Conservation (phyloP, 53 echinoderm and acorn worm genomes). For the Actinopyga echinites region DNA sequence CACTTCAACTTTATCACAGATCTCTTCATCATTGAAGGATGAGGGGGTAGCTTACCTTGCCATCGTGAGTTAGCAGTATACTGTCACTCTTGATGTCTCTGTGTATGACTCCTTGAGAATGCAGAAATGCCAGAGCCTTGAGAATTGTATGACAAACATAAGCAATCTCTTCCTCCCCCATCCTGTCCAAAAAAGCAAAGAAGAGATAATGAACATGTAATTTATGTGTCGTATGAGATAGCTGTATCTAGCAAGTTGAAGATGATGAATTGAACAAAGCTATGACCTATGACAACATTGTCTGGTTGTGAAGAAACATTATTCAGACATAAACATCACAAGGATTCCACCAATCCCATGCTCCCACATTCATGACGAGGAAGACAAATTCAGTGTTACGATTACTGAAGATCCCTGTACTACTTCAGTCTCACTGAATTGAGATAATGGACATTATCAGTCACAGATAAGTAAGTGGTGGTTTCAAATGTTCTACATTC, state of each 20-base stretch:
- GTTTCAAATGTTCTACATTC: no score
- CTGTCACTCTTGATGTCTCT: slow-evolving; percentile 97
- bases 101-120: slow-evolving; percentile 93
- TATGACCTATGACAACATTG: neutral
- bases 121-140: slow-evolving; percentile 87
- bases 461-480: no score
- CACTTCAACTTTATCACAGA: neutral
- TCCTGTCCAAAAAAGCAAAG: slow-evolving; percentile 45
- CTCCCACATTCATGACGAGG: no score
- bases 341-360: no score
- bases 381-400: neutral
- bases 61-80: slow-evolving; percentile 96
- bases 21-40: no score
- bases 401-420: neutral
- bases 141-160: slow-evolving; percentile 88
- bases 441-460: no score
- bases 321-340: no score
- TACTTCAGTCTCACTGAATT: neutral
- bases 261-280: no score
- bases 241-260: no score
- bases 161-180: slow-evolving; percentile 91
- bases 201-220: no score
- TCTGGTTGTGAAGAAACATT: neutral
- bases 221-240: no score
- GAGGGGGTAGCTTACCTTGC: slow-evolving; percentile 61